Conservation (phyloP, 2,888 invertebrate genomes). For the Exocentrus adspersus region DNA sequence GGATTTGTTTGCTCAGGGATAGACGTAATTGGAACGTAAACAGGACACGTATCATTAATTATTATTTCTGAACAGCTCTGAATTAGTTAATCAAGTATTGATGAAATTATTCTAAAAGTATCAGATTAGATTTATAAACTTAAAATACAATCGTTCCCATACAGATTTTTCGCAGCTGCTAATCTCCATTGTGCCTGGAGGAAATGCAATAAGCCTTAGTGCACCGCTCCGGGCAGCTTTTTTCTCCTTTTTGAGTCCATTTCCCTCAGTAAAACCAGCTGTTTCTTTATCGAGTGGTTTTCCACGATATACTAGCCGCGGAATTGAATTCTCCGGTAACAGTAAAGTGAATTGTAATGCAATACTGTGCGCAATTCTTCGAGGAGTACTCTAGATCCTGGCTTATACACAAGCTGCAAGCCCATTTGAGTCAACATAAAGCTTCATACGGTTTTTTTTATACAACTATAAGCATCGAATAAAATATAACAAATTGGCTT, state of each 20-base stretch:
- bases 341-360: conserved; percentile 5
- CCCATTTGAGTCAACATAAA: too few species aligned
- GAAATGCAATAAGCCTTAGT: not conserved
- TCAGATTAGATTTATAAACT: too few species aligned
- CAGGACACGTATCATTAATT: too few species aligned
- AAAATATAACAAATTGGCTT: too few species aligned
- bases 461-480: too few species aligned
- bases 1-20: too few species aligned
- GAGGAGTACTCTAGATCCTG: not conserved
- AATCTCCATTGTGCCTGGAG: not conserved
- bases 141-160: not conserved
- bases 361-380: not conserved
- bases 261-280: not conserved
- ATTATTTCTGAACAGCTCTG: too few species aligned
- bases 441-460: too few species aligned
- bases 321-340: conserved; percentile 5
- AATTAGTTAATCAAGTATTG: too few species aligned
- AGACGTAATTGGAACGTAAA: too few species aligned
- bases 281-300: conserved; percentile 9
- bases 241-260: not conserved
- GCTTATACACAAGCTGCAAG: not conserved
- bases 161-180: not conserved
- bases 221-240: too few species aligned
- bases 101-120: too few species aligned
- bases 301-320: not conserved